Conservation (phyloP, 2,797 vertebrate species). For the Microctenopoma lineatum region DNA sequence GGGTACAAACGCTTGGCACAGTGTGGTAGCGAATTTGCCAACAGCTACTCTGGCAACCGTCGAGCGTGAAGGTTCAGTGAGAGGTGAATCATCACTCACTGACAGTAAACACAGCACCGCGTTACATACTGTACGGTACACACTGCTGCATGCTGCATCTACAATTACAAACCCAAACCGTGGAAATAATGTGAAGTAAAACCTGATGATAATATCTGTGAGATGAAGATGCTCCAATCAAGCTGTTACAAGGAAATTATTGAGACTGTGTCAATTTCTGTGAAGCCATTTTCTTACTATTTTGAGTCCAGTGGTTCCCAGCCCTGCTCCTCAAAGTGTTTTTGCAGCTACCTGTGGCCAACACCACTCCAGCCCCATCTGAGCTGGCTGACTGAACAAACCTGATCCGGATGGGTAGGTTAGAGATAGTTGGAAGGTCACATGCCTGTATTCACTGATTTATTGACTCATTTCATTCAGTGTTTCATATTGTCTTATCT, state of each 20-base stretch:
- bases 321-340: too few species aligned
- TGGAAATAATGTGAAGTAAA: background rate
- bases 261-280: too few species aligned
- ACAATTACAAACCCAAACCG: slow-evolving; percentile 27
- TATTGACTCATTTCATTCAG: too few species aligned
- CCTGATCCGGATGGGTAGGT: too few species aligned
- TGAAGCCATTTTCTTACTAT: too few species aligned
- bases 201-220: slow-evolving; percentile 13
- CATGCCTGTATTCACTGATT: too few species aligned
- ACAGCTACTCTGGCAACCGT: slow-evolving; percentile 71
- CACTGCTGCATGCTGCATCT: slow-evolving; percentile 12
- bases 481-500: too few species aligned
- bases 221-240: background rate
- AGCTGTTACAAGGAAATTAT: background rate
- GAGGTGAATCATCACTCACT: slow-evolving; percentile 77
- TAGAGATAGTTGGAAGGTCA: too few species aligned
- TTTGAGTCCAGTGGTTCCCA: too few species aligned
- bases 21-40: slow-evolving; percentile 62
- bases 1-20: slow-evolving; percentile 79
- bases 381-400: too few species aligned
- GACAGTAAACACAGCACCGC: slow-evolving; percentile 41
- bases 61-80: slow-evolving; percentile 74
- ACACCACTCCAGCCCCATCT: too few species aligned
- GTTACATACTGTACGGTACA: slow-evolving; percentile 13
- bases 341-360: too few species aligned